Conservation (phyloP, 2,113 vertebrate species). For the Melanerpes aurifrons region DNA sequence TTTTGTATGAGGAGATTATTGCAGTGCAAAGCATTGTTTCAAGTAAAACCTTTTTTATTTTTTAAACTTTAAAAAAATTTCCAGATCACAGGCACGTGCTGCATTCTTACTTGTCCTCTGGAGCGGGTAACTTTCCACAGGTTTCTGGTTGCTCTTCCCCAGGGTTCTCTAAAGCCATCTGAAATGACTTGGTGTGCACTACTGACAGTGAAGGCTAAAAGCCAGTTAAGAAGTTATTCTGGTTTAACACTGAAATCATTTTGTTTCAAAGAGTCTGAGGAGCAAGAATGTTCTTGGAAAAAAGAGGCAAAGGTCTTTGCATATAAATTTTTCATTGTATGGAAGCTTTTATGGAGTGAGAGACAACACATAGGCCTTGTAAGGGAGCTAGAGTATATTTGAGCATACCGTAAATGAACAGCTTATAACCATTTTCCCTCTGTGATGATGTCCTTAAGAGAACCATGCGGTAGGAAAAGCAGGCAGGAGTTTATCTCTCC, state of each 20-base stretch:
- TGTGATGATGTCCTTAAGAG: not conserved
- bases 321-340: not conserved
- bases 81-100: not conserved
- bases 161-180: not conserved
- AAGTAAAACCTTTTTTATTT: not conserved
- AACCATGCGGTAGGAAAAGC: not conserved
- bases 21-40: not conserved
- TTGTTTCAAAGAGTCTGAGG: not conserved
- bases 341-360: not conserved
- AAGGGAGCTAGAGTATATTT: not conserved
- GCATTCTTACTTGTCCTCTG: not conserved
- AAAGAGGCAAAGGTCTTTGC: not conserved
- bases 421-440: not conserved
- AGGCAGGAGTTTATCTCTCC: not conserved
- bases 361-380: not conserved
- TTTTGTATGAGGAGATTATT: not conserved
- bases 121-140: not conserved
- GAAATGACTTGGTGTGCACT: not conserved
- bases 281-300: not conserved
- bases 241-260: not conserved
- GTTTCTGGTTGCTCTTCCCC: not conserved
- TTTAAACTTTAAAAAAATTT: not conserved
- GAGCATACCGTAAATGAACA: not conserved
- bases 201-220: not conserved
- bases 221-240: not conserved